Base-by-base conservation (phyloP, 2,797 vertebrate species). In the Cryptoprocta ferox region DNA sequence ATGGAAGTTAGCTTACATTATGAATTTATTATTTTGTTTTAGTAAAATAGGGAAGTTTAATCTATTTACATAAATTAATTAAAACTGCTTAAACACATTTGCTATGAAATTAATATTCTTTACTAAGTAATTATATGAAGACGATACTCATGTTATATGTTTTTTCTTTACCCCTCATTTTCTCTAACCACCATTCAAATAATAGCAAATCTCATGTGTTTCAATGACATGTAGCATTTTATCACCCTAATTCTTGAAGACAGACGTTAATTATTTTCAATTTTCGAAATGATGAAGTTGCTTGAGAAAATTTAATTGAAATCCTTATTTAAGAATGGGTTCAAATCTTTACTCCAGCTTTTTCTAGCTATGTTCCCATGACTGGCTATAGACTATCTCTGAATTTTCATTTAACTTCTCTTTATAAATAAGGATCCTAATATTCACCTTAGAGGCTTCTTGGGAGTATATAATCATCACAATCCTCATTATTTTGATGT, bases 1-100 rank as follows among this genome's bases (percentile, higher is more conserved):
- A 89, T 88, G 21, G 12, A 7, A 89, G 24, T 83, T 78, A 26
- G 26, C 53, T 91, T 92, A 37, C 4, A 89, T 68, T 18, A 26
- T 32, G 24, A 82, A 87, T 95, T 35, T 65, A 86, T 88, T 63
- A 80, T 71, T 90, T 82, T 87, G 4, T 81, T 92, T 80, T 91
- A 56, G 89, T 39, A 94, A 71, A 91, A 66, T n/a, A 89, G 35
- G 65, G 48, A 81, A 2, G 1, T 48, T 94, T 73, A 85, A 73
- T 50, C 28, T 81, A 95, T 76, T 92, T 87, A 68, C 1, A 32
- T 35, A 92, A 82, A 84, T 5, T 11, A 68, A 65, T 92, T 94
- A 84, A 89, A 91, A 53, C 2, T 71, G 84, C 32, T 45, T 81
- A 88, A 89, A 50, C 16, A 92, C 7, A 80, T n/a, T 53, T 91